Evolutionary conservation across 2,797 vertebrate species (phyloP).

Genomic region (Limnodromus scolopaceus): DNA sequence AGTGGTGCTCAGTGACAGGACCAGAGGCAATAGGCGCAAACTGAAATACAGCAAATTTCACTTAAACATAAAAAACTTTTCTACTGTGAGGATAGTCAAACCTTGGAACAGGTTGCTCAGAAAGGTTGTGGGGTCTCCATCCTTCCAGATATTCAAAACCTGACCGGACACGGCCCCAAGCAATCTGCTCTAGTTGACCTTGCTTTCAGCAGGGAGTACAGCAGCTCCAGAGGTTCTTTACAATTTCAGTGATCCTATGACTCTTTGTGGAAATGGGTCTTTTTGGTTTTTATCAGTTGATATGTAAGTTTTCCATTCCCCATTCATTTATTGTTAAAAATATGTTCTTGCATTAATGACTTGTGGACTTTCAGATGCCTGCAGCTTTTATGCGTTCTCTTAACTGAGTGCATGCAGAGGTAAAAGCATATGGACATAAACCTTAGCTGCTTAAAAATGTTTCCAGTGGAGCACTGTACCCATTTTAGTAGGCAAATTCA

Average conservation of each 20-base stretch:
- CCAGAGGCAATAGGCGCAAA: background rate
- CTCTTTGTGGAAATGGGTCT: background rate
- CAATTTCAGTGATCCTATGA: background rate
- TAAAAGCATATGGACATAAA: background rate
- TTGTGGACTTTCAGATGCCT: background rate
- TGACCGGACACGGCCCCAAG: background rate
- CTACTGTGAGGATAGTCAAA: background rate
- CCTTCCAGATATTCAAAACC: background rate
- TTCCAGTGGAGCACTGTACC: background rate
- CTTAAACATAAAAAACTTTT: background rate
- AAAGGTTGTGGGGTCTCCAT: background rate
- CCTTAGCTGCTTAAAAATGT: background rate
- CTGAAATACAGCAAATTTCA: background rate
- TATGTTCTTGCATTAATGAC: background rate
- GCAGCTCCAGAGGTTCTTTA: background rate
- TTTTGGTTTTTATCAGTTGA: background rate
- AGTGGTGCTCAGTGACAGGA: background rate
- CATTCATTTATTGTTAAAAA: background rate
- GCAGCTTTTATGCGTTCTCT: conserved; percentile 9
- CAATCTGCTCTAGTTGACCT: background rate
- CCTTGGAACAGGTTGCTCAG: background rate
- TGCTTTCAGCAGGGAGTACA: background rate
- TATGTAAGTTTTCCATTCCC: background rate
- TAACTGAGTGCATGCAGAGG: background rate
- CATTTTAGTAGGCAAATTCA: background rate